Conservation (phyloP, 2,797 vertebrate genomes). For the Oreortyx pictus region DNA sequence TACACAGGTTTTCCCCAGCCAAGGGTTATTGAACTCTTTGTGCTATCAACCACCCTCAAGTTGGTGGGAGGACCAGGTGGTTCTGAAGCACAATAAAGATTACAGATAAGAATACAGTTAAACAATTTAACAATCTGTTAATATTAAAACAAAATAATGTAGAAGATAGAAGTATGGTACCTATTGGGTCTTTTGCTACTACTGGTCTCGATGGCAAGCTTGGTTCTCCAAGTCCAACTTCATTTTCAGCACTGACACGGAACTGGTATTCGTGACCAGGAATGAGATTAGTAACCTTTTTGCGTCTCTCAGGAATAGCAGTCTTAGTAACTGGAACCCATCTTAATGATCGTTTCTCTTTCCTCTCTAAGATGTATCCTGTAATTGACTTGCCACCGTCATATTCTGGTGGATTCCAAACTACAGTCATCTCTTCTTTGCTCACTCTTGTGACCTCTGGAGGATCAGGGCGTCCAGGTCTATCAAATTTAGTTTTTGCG, state of each 20-base stretch:
- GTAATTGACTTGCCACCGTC: constrained; percentile 95
- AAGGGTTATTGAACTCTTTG: constrained; percentile 88
- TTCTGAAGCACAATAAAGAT: constrained; percentile 80
- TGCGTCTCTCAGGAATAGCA: constrained; percentile 85
- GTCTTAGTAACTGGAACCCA: constrained; percentile 95
- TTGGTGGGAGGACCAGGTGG: constrained; percentile 95
- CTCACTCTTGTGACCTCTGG: constrained; percentile 93
- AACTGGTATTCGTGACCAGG: constrained; percentile 97
- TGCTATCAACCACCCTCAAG: constrained; percentile 93
- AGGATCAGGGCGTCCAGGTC: constrained; percentile 90
- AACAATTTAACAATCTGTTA: background rate
- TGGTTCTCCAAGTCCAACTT: constrained; percentile 92
- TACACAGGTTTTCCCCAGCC: constrained; percentile 94
- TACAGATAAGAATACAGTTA: background rate
- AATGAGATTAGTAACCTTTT: constrained; percentile 92
- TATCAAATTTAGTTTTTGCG: constrained; percentile 92
- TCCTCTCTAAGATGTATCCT: constrained; percentile 95
- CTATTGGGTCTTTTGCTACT: constrained; percentile 92
- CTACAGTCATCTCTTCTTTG: constrained; percentile 95
- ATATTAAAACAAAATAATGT: background rate
- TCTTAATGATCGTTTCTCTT: constrained; percentile 90
- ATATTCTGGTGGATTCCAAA: constrained; percentile 93
- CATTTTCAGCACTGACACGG: constrained; percentile 97
- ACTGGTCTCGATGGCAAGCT: constrained; percentile 93
- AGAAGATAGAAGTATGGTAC: constrained; percentile 76